Percentiles rank a stretch among this genome's conserved stretches.
Conservation (phyloP, 2,797 vertebrate genomes). For the Tragelaphus eurycerus region DNA sequence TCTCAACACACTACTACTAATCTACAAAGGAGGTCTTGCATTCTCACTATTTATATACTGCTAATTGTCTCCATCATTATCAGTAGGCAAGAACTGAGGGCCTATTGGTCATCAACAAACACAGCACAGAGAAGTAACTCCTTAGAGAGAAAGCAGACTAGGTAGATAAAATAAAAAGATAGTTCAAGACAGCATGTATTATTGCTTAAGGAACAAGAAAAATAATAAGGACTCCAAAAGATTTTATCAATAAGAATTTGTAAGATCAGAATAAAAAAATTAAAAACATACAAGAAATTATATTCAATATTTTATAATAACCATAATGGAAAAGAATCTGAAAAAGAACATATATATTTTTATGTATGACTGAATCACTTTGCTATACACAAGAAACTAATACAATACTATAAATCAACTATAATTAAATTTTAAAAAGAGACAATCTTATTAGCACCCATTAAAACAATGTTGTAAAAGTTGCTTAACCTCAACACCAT, state of each 20-base stretch:
- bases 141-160: not conserved
- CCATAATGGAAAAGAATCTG: not conserved
- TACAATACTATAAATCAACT: not conserved
- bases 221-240: not conserved
- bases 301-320: not conserved
- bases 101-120: not conserved
- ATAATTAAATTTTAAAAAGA: not conserved
- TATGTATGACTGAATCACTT: not conserved
- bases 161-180: not conserved
- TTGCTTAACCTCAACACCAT: not conserved
- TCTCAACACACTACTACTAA: not conserved
- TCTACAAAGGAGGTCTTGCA: not conserved
- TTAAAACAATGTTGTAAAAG: not conserved
- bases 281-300: not conserved
- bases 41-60: not conserved
- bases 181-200: not conserved
- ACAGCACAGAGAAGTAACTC: not conserved
- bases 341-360: not conserved
- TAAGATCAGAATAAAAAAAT: not conserved
- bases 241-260: not conserved
- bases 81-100: not conserved
- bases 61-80: not conserved
- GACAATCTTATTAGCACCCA: not conserved
- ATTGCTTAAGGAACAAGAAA: not conserved
- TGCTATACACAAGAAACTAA: not conserved